These are phyloP conservation scores for Pectinophora gossypiella DNA, from an alignment of 1,140 invertebrate genomes.

Conservation along the genomic window DNA sequence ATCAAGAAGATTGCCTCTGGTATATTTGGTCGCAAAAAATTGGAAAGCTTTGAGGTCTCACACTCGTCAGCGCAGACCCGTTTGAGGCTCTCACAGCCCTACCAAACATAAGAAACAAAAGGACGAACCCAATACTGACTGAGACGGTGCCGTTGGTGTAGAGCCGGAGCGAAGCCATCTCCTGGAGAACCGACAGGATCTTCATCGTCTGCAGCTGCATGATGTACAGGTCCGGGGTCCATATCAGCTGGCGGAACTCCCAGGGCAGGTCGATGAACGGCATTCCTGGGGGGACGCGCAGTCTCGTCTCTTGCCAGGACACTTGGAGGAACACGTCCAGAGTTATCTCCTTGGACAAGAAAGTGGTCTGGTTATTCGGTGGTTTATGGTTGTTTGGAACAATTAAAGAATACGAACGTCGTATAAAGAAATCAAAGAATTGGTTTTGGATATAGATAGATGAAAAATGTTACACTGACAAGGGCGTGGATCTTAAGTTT, in stretches of 20 bases:
- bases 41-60: too few relatives aligned
- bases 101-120: slow-evolving; percentile 14
- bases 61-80: too few relatives aligned
- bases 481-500: too few relatives aligned
- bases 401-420: too few relatives aligned
- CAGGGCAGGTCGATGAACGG: slow-evolving; percentile 77
- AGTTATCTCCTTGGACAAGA: slow-evolving; percentile 73
- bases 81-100: too few relatives aligned
- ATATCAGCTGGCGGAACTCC: slow-evolving; percentile 76
- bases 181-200: slow-evolving; percentile 76
- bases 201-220: slow-evolving; percentile 77
- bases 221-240: slow-evolving; percentile 78
- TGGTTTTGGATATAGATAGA: too few relatives aligned
- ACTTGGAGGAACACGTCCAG: slow-evolving; percentile 78
- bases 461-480: too few relatives aligned
- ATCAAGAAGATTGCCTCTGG: too few relatives aligned
- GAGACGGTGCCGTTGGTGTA: slow-evolving; percentile 77
- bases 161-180: slow-evolving; percentile 76
- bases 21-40: too few relatives aligned
- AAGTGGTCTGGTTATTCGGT: not conserved
- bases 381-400: too few relatives aligned
- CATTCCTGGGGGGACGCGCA: slow-evolving; percentile 59
- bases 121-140: slow-evolving; percentile 77
- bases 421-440: too few relatives aligned
- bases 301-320: slow-evolving; percentile 75